These are phyloP conservation scores for Mythimna albipuncta DNA, from an alignment of 2,888 invertebrate species.

Conservation along the genomic window DNA sequence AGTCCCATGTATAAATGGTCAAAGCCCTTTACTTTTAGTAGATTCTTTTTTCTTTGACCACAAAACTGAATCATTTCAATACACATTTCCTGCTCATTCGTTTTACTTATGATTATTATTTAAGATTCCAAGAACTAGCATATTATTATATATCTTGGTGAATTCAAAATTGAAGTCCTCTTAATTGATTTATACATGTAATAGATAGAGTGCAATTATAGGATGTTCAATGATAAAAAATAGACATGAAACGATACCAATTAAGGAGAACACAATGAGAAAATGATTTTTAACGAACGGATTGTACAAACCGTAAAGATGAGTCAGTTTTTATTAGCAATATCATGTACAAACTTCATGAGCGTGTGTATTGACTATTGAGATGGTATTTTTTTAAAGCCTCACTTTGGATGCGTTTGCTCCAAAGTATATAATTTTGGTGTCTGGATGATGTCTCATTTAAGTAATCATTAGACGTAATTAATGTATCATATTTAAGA, in stretches of 20 bases:
- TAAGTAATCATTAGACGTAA: neutral
- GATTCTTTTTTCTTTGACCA: too few relatives aligned
- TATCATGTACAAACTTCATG: constrained; percentile 8
- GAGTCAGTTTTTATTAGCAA: constrained; percentile 3
- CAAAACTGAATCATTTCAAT: too few relatives aligned
- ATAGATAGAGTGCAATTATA: constrained; percentile 6
- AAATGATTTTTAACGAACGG: constrained; percentile 13
- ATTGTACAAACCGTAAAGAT: neutral
- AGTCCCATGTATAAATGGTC: too few relatives aligned
- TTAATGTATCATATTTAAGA: neutral
- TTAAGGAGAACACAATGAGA: constrained; percentile 23
- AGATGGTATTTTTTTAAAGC: neutral
- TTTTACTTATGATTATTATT: too few relatives aligned
- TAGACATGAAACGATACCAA: constrained; percentile 10
- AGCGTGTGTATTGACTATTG: constrained; percentile 13
- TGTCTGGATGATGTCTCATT: neutral
- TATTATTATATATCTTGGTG: neutral
- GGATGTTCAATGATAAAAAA: constrained; percentile 13
- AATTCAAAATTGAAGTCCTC: neutral
- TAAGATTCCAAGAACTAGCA: too few relatives aligned
- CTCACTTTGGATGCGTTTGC: neutral
- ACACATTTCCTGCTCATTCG: too few relatives aligned
- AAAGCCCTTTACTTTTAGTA: too few relatives aligned
- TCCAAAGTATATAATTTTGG: neutral
- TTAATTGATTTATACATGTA: too few relatives aligned